These are phyloP conservation scores for Esox masquinongy DNA, from an alignment of 2,797 vertebrate genomes.

Conservation along the genomic window DNA sequence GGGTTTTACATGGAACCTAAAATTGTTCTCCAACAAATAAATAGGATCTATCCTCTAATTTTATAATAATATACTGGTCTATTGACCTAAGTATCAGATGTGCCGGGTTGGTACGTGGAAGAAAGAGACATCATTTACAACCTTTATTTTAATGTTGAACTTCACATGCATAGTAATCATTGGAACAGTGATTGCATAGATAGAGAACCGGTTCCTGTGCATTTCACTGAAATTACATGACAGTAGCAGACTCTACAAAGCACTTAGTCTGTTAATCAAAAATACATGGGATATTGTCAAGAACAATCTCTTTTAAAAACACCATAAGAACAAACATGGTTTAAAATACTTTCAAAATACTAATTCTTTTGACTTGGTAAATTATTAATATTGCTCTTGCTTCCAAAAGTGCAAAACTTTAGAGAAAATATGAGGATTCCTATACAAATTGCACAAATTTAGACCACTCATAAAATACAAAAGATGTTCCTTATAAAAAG, in stretches of 20 bases:
- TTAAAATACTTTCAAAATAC: conserved; percentile 18
- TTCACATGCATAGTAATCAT: conserved; percentile 20
- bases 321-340: conserved; percentile 37
- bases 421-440: conserved; percentile 46
- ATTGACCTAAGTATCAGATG: background rate
- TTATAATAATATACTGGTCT: background rate
- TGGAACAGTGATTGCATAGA: conserved; percentile 13
- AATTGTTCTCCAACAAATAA: background rate
- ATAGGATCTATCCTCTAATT: background rate
- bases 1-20: background rate
- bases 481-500: conserved; percentile 21
- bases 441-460: conserved; percentile 52
- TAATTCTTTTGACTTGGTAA: background rate
- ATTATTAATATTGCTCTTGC: conserved; percentile 21
- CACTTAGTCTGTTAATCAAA: conserved; percentile 14
- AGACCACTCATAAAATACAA: conserved; percentile 38
- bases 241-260: background rate
- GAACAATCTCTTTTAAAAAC: conserved; percentile 30
- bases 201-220: background rate
- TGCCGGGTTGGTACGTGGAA: background rate
- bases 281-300: conserved; percentile 36
- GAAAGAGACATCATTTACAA: conserved; percentile 16
- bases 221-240: conserved; percentile 10
- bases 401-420: conserved; percentile 50
- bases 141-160: conserved; percentile 48